These are phyloP conservation scores for Amphipyra berbera DNA, from an alignment of 2,888 invertebrate genomes.

Conservation along the genomic window DNA sequence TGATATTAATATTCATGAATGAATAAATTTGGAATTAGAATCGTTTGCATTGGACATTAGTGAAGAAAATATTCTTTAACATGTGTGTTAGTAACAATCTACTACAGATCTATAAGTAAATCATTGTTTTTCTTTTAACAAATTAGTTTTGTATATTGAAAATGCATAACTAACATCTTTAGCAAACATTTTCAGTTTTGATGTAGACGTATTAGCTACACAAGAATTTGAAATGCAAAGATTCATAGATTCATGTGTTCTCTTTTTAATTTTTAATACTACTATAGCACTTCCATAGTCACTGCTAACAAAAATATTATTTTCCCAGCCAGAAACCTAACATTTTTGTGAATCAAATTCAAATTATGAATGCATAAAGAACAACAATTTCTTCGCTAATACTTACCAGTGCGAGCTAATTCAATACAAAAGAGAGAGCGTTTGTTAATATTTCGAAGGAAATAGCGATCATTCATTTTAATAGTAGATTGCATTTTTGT, in stretches of 20 bases:
- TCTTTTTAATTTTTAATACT: neutral
- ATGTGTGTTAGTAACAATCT: neutral
- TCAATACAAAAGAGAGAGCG: conserved; percentile 37
- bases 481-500: conserved; percentile 66
- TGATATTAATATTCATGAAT: conserved; percentile 42
- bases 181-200: neutral
- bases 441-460: conserved; percentile 60
- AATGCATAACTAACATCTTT: neutral
- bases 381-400: conserved; percentile 23
- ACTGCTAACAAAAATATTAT: neutral
- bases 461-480: conserved; percentile 73
- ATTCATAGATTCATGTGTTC: neutral
- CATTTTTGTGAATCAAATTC: neutral
- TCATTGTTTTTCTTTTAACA: conserved; percentile 1
- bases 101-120: neutral
- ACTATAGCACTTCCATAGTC: too few species aligned
- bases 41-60: conserved; percentile 5
- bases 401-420: conserved; percentile 15
- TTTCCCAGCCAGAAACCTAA: neutral
- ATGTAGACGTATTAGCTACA: neutral
- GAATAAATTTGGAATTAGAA: conserved; percentile 28
- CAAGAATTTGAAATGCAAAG: neutral
- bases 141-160: neutral
- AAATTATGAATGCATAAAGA: conserved; percentile 1
- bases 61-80: neutral